Evolutionary conservation across 2,113 vertebrate species (phyloP).

Genomic region (Salvelinus alpinus): DNA sequence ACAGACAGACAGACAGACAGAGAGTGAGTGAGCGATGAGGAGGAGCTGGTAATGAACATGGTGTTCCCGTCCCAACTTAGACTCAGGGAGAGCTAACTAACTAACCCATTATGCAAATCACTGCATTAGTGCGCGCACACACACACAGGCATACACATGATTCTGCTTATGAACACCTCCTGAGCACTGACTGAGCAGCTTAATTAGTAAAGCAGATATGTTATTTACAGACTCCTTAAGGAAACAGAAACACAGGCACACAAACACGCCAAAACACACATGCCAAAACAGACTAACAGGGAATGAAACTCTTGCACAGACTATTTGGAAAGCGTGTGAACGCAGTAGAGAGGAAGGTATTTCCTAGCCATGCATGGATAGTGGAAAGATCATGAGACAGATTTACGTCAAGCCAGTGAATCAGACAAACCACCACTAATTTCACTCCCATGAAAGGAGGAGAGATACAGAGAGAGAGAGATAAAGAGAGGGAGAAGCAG

Average conservation of each 20-base stretch:
- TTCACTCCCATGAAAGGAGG: conserved; percentile 47
- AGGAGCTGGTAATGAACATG: neutral
- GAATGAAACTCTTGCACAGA: neutral
- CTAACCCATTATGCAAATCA: conserved; percentile 50
- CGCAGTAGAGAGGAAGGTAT: conserved; percentile 68
- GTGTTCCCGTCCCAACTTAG: neutral
- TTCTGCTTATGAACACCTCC: conserved; percentile 46
- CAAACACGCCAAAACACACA: too few species aligned
- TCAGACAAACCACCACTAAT: conserved; percentile 63
- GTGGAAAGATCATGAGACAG: conserved; percentile 70
- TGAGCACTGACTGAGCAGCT: conserved; percentile 51
- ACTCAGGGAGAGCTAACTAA: conserved; percentile 13
- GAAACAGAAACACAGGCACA: conserved; percentile 25
- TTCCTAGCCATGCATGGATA: conserved; percentile 66
- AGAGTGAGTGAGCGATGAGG: neutral
- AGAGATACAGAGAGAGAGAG: too few species aligned
- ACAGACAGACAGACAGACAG: neutral
- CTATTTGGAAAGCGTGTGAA: conserved; percentile 14
- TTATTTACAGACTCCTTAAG: conserved; percentile 70
- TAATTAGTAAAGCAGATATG: conserved; percentile 76
- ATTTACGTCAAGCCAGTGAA: conserved; percentile 68
- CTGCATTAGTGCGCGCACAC: conserved; percentile 16
- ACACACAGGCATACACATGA: conserved; percentile 12
- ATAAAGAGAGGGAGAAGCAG: too few species aligned
- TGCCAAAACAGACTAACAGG: too few species aligned